phyloP scores from a whole-genome alignment of 2,888 invertebrate genomes.

The Cerceris ruficornis region DNA sequence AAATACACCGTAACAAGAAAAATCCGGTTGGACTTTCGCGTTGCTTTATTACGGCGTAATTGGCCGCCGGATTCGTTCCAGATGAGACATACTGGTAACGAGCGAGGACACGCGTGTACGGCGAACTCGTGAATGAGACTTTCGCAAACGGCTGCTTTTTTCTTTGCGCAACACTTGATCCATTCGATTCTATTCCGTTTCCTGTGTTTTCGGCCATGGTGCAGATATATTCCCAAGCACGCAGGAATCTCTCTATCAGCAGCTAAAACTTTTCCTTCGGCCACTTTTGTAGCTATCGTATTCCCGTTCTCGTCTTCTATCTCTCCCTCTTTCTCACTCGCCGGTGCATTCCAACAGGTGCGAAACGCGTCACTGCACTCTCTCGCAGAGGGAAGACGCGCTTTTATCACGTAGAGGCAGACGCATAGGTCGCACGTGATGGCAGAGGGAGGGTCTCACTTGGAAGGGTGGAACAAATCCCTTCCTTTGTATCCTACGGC shows the following conservation, averaged over 20 bases:
- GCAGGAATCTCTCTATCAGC: conserved; percentile 34
- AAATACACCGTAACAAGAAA: conserved; percentile 25
- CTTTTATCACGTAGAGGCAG: conserved; percentile 58
- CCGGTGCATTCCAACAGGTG: conserved; percentile 76
- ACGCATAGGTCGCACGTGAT: conserved; percentile 53
- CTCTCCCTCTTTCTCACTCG: conserved; percentile 27
- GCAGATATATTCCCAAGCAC: conserved; percentile 8
- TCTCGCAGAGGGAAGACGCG: conserved; percentile 52
- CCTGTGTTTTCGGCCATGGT: conserved; percentile 29
- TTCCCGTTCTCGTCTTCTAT: conserved; percentile 24
- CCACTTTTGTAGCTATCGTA: conserved; percentile 39
- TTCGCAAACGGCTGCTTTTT: conserved; percentile 57
- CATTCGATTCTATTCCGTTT: conserved; percentile 43
- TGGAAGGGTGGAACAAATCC: conserved; percentile 49
- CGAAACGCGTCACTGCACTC: conserved; percentile 68
- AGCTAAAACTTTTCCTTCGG: conserved; percentile 58
- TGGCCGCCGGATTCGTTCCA: conserved; percentile 51
- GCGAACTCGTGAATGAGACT: conserved; percentile 43
- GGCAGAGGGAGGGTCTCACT: conserved; percentile 28
- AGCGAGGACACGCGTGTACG: background rate
- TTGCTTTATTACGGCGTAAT: conserved; percentile 55
- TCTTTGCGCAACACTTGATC: conserved; percentile 63
- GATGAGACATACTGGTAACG: background rate
- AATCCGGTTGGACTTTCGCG: conserved; percentile 58
- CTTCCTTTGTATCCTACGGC: conserved; percentile 58